Percentiles rank a stretch among this genome's conserved stretches.
Conservation (phyloP, 2,888 invertebrate species). For the Sabellastarte sp. region DNA sequence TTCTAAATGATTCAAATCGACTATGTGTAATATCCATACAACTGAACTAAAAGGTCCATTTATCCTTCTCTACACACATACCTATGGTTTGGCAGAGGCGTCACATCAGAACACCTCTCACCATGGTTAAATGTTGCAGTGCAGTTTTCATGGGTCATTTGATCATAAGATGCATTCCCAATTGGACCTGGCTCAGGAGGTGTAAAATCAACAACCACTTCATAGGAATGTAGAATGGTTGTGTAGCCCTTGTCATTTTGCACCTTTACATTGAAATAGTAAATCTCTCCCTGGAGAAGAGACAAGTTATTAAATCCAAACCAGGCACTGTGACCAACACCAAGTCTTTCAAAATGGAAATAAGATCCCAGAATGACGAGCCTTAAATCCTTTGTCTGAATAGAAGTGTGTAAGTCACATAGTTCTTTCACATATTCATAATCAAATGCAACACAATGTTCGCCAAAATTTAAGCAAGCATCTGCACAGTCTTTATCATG, state of each 20-base stretch:
- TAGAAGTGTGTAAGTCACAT: not conserved
- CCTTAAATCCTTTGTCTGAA: not conserved
- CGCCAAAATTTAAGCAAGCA: not conserved
- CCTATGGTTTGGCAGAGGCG: not conserved
- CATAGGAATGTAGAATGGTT: not conserved
- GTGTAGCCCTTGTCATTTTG: not conserved
- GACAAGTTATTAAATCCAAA: not conserved
- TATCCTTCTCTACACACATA: no score
- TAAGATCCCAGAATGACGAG: not conserved
- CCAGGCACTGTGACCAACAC: not conserved
- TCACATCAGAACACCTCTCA: not conserved
- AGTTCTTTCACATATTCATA: not conserved
- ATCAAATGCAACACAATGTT: not conserved
- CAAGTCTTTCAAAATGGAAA: not conserved
- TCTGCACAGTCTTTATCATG: not conserved
- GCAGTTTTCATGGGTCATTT: not conserved
- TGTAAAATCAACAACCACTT: constrained; percentile 1
- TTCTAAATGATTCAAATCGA: no score
- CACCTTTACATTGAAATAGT: not conserved
- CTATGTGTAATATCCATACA: no score
- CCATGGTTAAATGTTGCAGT: constrained; percentile 1
- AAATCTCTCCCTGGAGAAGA: not conserved
- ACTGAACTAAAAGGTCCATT: no score
- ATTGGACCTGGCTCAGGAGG: constrained; percentile 1
- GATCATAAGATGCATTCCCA: not conserved